Evolutionary conservation across 2,113 vertebrate genomes (phyloP).

Genomic region (Aspiorhynchus laticeps): DNA sequence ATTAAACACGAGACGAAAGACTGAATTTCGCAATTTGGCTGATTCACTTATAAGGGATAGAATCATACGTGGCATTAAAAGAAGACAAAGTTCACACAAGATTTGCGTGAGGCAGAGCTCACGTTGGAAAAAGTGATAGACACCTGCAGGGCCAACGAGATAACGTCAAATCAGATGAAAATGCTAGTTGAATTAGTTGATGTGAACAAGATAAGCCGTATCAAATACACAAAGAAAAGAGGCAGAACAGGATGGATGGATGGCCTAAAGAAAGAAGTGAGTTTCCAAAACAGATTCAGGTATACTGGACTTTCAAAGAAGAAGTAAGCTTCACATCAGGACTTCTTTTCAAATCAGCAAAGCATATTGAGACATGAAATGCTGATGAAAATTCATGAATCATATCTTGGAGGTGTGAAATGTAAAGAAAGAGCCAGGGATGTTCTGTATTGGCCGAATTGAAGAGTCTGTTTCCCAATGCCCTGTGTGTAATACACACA

Average conservation of each 20-base stretch:
- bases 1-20: neutral
- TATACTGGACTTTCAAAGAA: slow-evolving; percentile 4
- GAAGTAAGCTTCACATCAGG: slow-evolving; percentile 24
- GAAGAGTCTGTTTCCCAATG: slow-evolving; percentile 6
- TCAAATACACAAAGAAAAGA: no score
- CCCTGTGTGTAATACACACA: neutral
- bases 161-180: no score
- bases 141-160: neutral
- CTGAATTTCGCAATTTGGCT: neutral
- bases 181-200: neutral
- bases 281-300: neutral
- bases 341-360: slow-evolving; percentile 53
- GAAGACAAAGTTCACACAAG: neutral
- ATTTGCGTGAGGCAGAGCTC: neutral
- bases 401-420: neutral
- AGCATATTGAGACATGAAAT: neutral
- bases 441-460: neutral
- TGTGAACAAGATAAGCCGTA: neutral
- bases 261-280: neutral
- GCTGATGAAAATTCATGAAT: neutral
- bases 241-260: slow-evolving; percentile 9
- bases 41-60: neutral
- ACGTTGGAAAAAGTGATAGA: neutral
- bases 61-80: neutral
- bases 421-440: neutral